Conservation (phyloP, 1,140 invertebrate genomes). For the Calephelis nemesis region DNA sequence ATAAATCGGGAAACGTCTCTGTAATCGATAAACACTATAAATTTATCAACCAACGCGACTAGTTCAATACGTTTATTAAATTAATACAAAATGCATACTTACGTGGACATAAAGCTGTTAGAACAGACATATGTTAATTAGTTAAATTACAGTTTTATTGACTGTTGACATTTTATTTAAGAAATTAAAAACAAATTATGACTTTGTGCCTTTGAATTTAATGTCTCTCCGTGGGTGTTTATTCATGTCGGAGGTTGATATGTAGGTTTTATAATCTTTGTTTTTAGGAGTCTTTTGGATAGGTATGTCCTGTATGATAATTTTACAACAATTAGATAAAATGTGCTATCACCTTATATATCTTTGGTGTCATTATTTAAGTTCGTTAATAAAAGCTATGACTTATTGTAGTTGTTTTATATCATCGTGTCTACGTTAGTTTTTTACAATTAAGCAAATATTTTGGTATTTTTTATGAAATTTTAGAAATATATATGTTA, state of each 20-base stretch:
- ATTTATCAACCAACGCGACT: slow-evolving; percentile 12
- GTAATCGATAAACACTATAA: slow-evolving; percentile 13
- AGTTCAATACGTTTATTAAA: slow-evolving; percentile 21
- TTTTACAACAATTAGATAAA: too few relatives aligned
- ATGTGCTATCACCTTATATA: too few relatives aligned
- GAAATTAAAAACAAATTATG: slow-evolving; percentile 9
- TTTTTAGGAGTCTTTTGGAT: neutral
- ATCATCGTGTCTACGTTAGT: too few relatives aligned
- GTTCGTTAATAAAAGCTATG: too few relatives aligned
- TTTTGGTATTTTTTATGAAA: too few relatives aligned
- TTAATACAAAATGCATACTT: slow-evolving; percentile 22
- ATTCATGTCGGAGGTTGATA: neutral
- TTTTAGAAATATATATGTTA: too few relatives aligned
- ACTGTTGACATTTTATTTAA: slow-evolving; percentile 1
- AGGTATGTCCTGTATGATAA: too few relatives aligned
- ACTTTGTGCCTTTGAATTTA: neutral
- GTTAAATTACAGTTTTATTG: slow-evolving; percentile 10
- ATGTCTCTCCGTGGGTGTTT: neutral
- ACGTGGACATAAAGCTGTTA: slow-evolving; percentile 19
- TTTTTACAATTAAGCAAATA: too few relatives aligned
- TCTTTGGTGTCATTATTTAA: too few relatives aligned
- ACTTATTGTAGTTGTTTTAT: too few relatives aligned
- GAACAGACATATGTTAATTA: slow-evolving; percentile 26
- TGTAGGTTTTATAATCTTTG: neutral
- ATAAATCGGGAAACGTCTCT: neutral